Percentiles rank a stretch among this genome's conserved stretches.
phyloP scores from a whole-genome alignment of 2,888 invertebrate genomes.

The Trimorus sp. region DNA sequence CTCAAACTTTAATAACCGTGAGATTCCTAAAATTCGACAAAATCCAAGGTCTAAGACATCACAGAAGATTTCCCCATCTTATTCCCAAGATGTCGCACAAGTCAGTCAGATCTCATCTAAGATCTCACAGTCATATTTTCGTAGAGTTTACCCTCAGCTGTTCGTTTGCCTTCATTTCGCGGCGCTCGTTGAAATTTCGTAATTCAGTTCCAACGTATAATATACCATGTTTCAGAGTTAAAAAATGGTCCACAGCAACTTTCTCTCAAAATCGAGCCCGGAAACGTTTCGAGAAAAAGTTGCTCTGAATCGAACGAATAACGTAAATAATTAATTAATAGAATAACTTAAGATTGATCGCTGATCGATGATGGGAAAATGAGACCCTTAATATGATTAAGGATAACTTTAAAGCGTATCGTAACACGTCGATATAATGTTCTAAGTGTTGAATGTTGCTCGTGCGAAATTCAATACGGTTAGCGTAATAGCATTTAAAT shows the following conservation, averaged over 20 bases:
- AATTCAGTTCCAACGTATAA: background rate
- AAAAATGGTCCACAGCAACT: background rate
- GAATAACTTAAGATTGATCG: constrained; percentile 44
- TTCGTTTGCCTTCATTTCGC: constrained; percentile 3
- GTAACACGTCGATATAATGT: constrained; percentile 50
- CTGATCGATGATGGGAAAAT: constrained; percentile 55
- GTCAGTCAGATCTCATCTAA: no score
- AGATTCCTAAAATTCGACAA: no score
- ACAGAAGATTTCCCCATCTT: no score
- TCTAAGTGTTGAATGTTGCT: constrained; percentile 63
- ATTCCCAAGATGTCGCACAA: no score
- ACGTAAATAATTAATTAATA: constrained; percentile 15
- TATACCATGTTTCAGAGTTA: background rate
- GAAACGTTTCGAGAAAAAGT: constrained; percentile 4
- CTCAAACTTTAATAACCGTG: no score
- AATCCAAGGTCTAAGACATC: no score
- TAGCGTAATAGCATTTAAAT: constrained; percentile 52
- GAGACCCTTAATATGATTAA: constrained; percentile 60
- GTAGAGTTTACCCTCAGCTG: background rate
- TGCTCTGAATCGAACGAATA: constrained; percentile 8
- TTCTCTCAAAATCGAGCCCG: background rate
- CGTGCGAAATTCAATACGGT: constrained; percentile 53
- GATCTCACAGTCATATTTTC: no score
- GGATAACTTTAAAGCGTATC: constrained; percentile 45
- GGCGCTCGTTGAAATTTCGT: constrained; percentile 16